Evolutionary conservation across 1,140 invertebrate genomes (phyloP), one percentile per base, ranked within the genome.

Genomic region (Drosophila melanica): DNA sequence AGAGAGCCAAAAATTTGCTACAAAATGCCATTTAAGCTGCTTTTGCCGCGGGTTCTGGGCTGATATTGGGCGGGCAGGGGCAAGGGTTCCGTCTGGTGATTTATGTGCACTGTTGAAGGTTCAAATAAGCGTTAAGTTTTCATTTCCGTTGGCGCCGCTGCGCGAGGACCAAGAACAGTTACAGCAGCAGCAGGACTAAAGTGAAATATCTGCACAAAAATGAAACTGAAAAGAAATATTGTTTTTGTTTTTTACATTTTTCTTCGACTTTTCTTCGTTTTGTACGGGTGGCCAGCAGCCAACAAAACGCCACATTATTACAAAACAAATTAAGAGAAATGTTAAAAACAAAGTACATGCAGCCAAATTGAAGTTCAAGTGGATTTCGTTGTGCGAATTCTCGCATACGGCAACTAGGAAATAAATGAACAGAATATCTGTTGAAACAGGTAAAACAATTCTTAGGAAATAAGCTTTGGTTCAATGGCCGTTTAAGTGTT

Each of bases 81-180:
- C 5, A 0, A 20, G 18, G n/a, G 33, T 75, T 78, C 75, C 79
- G 84, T 79, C 82, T 79, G 72, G 73, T 89, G 84, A 89, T 89
- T 89, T 89, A 89, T 89, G 84, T 89, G 85, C 84, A 84, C 84
- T 77, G 84, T 84, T 89, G 84, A 89, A 89, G 84, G 84, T 87
- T 89, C 84, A 89, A 89, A 89, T 89, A 89, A 89, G 84, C 84
- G 84, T 89, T 89, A 89, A 89, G 84, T 89, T 89, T 89, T 89
- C 84, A 89, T 89, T 89, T 89, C 84, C 84, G 84, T 39, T 89
- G 84, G 77, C 84, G 85, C 84, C 82, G 79, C 72, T 41, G 50
- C 74, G 45, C 18, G 37, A 39, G 35, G 33, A 50, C 44, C 64
- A 51, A 27, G 33, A 67, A 47, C 64, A 67, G 64, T 59, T 51